phyloP scores from a whole-genome alignment of 2,113 vertebrate species.

The Nannospalax galili region DNA sequence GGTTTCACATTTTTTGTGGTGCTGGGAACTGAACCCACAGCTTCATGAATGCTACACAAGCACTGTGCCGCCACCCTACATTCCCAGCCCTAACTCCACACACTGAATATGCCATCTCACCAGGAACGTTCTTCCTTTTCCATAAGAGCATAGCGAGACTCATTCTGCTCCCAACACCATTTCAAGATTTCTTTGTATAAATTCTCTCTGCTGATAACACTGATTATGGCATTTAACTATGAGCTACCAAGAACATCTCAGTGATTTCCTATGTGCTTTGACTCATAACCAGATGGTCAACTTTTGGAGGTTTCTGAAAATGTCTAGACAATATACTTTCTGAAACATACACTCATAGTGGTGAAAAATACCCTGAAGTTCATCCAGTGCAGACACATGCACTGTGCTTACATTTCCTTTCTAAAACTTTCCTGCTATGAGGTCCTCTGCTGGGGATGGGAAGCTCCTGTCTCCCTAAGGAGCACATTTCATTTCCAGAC shows the following conservation, averaged over 20 bases:
- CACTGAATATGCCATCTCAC: neutral
- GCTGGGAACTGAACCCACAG: neutral
- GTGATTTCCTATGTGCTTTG: constrained; percentile 33
- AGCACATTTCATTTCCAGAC: neutral
- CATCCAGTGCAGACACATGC: neutral
- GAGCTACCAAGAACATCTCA: neutral
- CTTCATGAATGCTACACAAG: neutral
- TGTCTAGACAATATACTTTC: neutral
- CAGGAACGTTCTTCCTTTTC: neutral
- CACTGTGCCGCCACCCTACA: neutral
- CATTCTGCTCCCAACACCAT: neutral
- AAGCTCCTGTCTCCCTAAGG: neutral
- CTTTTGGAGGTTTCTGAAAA: constrained; percentile 7
- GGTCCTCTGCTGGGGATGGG: neutral
- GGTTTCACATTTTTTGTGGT: neutral
- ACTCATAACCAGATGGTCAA: neutral
- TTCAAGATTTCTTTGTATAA: neutral
- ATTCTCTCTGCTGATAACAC: neutral
- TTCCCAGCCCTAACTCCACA: neutral
- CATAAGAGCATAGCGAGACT: neutral
- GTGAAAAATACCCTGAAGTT: neutral
- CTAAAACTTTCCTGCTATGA: neutral
- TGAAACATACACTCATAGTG: neutral
- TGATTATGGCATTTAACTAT: constrained; percentile 1
- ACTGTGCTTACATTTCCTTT: neutral